phyloP scores from a whole-genome alignment of 2,113 vertebrate species.

The Cololabis saira region DNA sequence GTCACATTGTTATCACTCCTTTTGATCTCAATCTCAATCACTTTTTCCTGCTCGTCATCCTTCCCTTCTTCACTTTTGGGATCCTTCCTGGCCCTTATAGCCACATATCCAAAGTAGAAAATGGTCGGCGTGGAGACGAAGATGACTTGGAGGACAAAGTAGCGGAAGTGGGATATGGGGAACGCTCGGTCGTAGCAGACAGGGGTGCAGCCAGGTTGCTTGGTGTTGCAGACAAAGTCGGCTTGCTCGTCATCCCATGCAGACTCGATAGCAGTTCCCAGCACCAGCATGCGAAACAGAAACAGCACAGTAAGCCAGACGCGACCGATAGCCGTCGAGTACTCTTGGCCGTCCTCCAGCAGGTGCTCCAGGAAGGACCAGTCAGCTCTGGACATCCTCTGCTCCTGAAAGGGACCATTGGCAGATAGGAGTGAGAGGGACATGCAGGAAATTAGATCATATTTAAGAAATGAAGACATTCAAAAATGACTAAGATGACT shows the following conservation, averaged over 20 bases:
- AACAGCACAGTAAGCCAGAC: conserved; percentile 96
- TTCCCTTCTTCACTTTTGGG: conserved; percentile 76
- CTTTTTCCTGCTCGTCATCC: conserved; percentile 28
- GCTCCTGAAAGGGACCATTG: conserved; percentile 47
- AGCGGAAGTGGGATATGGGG: conserved; percentile 97
- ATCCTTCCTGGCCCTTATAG: conserved; percentile 79
- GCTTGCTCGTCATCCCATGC: conserved; percentile 97
- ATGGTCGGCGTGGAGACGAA: conserved; percentile 95
- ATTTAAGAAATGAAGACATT: neutral
- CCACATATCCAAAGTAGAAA: conserved; percentile 92
- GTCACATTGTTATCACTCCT: conserved; percentile 55
- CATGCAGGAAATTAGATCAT: neutral
- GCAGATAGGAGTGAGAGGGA: neutral
- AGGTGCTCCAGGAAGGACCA: conserved; percentile 96
- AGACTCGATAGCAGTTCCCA: conserved; percentile 90
- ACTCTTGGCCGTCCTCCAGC: conserved; percentile 94
- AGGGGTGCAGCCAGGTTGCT: conserved; percentile 90
- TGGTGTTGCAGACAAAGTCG: conserved; percentile 92
- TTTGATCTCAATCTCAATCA: conserved; percentile 47
- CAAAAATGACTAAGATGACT: too few relatives aligned
- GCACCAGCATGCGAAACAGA: conserved; percentile 95
- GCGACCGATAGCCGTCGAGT: conserved; percentile 90
- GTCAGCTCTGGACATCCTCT: conserved; percentile 90
- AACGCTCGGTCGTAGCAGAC: conserved; percentile 96
- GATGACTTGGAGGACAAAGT: conserved; percentile 97